Evolutionary conservation across 2,797 vertebrate species (phyloP).

Genomic region (Sebastolobus altivelis): DNA sequence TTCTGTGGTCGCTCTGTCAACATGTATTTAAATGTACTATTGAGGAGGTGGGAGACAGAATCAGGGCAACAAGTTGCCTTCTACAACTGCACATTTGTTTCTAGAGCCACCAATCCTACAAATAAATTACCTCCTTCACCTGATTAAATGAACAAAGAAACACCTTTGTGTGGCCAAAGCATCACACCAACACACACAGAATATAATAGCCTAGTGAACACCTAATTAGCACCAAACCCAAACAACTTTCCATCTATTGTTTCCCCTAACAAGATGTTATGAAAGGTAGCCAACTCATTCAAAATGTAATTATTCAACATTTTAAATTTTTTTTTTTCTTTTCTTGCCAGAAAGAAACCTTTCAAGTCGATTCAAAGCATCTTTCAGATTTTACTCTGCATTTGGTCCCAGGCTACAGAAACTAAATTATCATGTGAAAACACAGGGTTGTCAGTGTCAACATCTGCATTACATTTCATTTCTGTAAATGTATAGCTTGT

Average conservation of each 20-base stretch:
- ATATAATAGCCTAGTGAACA: not conserved
- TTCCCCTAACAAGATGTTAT: conserved; percentile 25
- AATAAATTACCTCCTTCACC: conserved; percentile 20
- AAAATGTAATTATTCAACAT: conserved; percentile 33
- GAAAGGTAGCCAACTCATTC: conserved; percentile 14
- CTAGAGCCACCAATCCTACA: conserved; percentile 3
- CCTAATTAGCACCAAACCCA: not conserved
- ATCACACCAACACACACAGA: not conserved
- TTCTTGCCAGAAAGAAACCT: conserved; percentile 20
- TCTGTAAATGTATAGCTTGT: not conserved
- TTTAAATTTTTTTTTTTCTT: not conserved
- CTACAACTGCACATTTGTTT: conserved; percentile 14
- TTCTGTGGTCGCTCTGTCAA: conserved; percentile 36
- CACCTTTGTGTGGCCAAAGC: not conserved
- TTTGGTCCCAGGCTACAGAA: conserved; percentile 6
- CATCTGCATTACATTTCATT: not conserved
- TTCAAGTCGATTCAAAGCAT: conserved; percentile 30
- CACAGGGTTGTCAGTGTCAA: not conserved
- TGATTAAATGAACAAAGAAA: conserved; percentile 28
- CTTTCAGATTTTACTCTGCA: conserved; percentile 6
- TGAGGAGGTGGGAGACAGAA: conserved; percentile 22
- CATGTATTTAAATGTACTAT: conserved; percentile 20
- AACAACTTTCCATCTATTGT: conserved; percentile 22
- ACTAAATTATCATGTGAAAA: not conserved
- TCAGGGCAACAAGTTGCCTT: conserved; percentile 27